phyloP scores from a whole-genome alignment of 2,113 vertebrate genomes.

The Cygnus buccinator region DNA sequence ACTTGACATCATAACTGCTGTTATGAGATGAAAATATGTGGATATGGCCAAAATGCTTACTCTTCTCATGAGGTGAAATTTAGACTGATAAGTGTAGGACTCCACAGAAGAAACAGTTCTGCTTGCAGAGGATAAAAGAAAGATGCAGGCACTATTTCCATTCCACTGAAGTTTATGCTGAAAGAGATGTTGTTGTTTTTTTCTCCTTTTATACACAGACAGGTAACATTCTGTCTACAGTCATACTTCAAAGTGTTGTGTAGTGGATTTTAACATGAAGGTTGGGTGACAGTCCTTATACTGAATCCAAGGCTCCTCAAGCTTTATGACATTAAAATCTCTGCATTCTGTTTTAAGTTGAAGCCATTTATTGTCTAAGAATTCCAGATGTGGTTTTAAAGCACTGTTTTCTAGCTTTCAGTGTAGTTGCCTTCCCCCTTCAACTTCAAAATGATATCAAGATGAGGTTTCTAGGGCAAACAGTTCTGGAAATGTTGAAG shows the following conservation, averaged over 20 bases:
- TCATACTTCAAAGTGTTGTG: slow-evolving; percentile 19
- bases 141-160: not conserved
- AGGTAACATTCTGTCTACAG: not conserved
- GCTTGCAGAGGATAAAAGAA: not conserved
- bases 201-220: not conserved
- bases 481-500: slow-evolving; percentile 17
- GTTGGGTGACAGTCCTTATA: not conserved
- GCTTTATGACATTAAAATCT: slow-evolving; percentile 48
- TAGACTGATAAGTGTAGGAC: not conserved
- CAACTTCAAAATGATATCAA: slow-evolving; percentile 53
- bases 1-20: not conserved
- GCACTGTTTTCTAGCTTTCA: slow-evolving; percentile 9
- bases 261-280: not conserved
- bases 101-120: not conserved
- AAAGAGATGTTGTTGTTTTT: not conserved
- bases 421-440: not conserved
- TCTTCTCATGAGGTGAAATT: not conserved
- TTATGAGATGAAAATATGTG: not conserved
- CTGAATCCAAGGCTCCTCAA: slow-evolving; percentile 25
- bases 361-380: slow-evolving; percentile 41
- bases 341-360: slow-evolving; percentile 21
- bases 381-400: slow-evolving; percentile 65
- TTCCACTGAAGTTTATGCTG: not conserved
- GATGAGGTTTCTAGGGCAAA: slow-evolving; percentile 35
- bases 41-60: not conserved